A percentile compares a stretch with the other conserved stretches of the same genome.
Conservation (phyloP, 37 sponge, comb jelly and placozoan species). For the Geodia barretti region DNA sequence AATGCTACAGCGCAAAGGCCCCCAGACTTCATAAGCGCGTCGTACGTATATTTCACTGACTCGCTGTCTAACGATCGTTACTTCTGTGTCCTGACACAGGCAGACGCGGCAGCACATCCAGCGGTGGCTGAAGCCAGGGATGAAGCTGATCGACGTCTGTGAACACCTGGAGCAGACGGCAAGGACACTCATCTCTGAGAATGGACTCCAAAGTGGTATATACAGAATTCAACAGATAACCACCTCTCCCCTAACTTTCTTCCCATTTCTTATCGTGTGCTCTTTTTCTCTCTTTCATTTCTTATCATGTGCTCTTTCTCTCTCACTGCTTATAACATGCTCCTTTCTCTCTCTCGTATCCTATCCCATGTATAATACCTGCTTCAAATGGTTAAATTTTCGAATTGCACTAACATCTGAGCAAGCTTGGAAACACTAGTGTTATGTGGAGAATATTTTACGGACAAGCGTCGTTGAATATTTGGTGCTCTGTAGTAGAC, state of each 20-base stretch:
- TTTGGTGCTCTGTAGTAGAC: too few relatives aligned
- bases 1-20: too few relatives aligned
- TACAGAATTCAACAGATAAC: not conserved
- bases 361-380: too few relatives aligned
- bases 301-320: not conserved
- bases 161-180: conserved; percentile 84
- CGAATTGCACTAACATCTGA: too few relatives aligned
- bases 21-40: too few relatives aligned
- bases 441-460: too few relatives aligned
- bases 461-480: too few relatives aligned
- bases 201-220: conserved; percentile 84
- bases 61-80: too few relatives aligned
- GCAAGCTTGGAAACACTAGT: too few relatives aligned
- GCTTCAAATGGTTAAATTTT: too few relatives aligned
- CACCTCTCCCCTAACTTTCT: not conserved
- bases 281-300: not conserved
- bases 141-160: conserved; percentile 95
- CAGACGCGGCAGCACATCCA: conserved; percentile 88
- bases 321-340: not conserved
- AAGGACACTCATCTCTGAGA: conserved; percentile 82
- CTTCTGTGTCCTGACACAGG: too few relatives aligned
- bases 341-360: not conserved
- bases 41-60: too few relatives aligned
- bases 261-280: not conserved
- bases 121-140: conserved; percentile 87